phyloP scores from a whole-genome alignment of 2,888 invertebrate species.

The Pammene fasciana region DNA sequence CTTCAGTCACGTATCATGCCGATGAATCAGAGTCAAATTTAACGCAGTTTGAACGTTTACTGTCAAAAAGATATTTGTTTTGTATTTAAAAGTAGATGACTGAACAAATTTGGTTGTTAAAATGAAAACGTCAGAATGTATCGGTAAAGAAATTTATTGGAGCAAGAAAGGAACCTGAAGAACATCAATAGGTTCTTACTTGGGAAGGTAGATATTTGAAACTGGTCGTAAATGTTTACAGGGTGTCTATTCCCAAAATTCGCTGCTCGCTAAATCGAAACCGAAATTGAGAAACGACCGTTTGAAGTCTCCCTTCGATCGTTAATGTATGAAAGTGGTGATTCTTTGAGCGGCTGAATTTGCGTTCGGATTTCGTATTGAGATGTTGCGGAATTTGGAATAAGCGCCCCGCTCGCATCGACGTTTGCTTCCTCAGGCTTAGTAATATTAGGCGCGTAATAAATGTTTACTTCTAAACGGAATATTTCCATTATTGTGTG shows the following conservation, averaged over 20 bases:
- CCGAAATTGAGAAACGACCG: conserved; percentile 30
- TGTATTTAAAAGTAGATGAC: not conserved
- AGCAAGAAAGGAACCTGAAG: conserved; percentile 33
- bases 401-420: conserved; percentile 66
- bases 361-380: conserved; percentile 27
- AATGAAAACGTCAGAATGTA: conserved; percentile 3
- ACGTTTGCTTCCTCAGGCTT: conserved; percentile 81
- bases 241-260: conserved; percentile 36
- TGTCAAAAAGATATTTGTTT: not conserved
- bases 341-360: conserved; percentile 40
- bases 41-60: not conserved
- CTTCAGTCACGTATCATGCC: conserved; percentile 7
- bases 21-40: not conserved
- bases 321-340: conserved; percentile 39
- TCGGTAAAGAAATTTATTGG: conserved; percentile 30
- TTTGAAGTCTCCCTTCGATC: conserved; percentile 37
- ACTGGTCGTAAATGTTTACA: conserved; percentile 77
- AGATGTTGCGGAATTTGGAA: conserved; percentile 22
- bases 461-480: conserved; percentile 79
- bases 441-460: conserved; percentile 83
- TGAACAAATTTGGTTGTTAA: conserved; percentile 24
- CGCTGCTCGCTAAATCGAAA: conserved; percentile 33
- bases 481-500: conserved; percentile 63
- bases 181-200: conserved; percentile 41
- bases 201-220: conserved; percentile 72